phyloP scores from a whole-genome alignment of 1,140 invertebrate genomes.

The Aphis gossypii region DNA sequence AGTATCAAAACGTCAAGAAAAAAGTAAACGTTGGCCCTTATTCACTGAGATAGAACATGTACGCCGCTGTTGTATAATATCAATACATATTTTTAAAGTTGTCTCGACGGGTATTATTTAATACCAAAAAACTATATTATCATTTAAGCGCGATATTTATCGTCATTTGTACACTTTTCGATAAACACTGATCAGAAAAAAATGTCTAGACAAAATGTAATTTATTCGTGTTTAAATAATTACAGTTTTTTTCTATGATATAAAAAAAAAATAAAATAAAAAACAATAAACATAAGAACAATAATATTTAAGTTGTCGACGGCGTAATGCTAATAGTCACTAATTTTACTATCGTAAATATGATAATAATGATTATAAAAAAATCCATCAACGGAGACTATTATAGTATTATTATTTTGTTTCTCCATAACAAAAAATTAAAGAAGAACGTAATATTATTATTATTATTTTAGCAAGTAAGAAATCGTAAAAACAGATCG shows the following conservation, averaged over 20 bases:
- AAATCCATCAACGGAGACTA: neutral
- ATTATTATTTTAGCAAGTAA: neutral
- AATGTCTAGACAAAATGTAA: neutral
- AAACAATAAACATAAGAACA: neutral
- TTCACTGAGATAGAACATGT: constrained; percentile 6
- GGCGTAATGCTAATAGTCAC: neutral
- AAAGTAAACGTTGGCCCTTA: neutral
- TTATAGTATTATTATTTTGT: neutral
- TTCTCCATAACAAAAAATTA: neutral
- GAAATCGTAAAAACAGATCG: neutral
- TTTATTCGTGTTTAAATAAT: neutral
- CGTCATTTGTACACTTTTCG: neutral
- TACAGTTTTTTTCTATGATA: neutral
- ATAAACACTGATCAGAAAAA: neutral
- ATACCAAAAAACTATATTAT: neutral
- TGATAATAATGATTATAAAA: neutral
- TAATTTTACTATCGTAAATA: too few species aligned
- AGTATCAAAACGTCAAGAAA: neutral
- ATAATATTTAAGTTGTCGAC: neutral
- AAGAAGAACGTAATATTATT: neutral
- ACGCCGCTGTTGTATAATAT: neutral
- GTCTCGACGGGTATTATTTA: neutral
- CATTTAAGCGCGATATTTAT: neutral
- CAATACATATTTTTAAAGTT: neutral
- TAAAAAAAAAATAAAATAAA: neutral